Evolutionary conservation across 2,113 vertebrate species (phyloP), one percentile per base, ranked within the genome.

Genomic region (Dipodomys spectabilis): DNA sequence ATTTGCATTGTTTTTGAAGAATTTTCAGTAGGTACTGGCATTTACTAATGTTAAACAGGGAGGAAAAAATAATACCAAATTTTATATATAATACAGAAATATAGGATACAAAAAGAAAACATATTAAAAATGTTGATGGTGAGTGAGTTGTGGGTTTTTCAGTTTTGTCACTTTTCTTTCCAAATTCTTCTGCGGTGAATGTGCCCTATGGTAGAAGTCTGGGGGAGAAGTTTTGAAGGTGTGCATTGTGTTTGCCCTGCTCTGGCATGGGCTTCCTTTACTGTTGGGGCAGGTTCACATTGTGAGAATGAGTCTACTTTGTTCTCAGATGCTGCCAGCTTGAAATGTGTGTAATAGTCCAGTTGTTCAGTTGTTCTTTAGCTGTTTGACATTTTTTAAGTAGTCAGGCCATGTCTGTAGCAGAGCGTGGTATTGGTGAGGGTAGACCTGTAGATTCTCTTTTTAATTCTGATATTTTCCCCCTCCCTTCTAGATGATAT

Each of bases 401-500:
- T 49, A 49, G 49, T 49, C 12, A 49, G 30, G 7, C 49, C 49
- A 0, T 27, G 6, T 30, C 7, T 25, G 49, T n/a, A 65, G 23
- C 12, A 60, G 22, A 80, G 44, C 5, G 4, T 4, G 30, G 5
- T 64, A 12, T 80, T 78, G 30, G 27, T 27, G 45, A 74, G 60
- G 44, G 71, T 69, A 28, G 7, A 44, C 9, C 7, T 71, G 5
- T 45, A 44, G 53, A 53, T 19, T 13, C 2, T 32, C n/a, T 69
- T 79, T 79, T 18, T 90, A 88, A 97, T 75, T 64, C 74, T 39
- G 67, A 22, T 93, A 27, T 9, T 65, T 94, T 72, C 71, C 35
- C 88, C 28, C 19, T 89, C 89, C 81, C 91, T 39, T 68, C 86
- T 95, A 97, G 92, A 97, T 99, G 99, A 99, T 89, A 99, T 99